Evolutionary conservation across 2,888 invertebrate genomes (phyloP), one percentile per base, ranked within the genome.

Genomic region (Lithophane socia): DNA sequence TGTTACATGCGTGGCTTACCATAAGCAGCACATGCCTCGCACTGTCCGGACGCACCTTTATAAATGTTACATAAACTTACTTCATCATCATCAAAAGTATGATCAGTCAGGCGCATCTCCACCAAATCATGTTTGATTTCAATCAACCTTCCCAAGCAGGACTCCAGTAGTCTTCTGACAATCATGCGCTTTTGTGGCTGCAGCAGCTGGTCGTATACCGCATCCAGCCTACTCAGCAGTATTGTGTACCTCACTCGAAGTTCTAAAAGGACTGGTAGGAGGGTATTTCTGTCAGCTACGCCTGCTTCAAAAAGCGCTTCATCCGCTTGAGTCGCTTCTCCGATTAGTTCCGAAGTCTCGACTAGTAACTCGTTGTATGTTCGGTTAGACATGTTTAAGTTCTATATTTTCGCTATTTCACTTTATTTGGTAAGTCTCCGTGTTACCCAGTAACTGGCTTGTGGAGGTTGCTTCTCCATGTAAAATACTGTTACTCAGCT

Each of bases 131-230:
- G 97, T 92, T 99, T 99, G 12, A 99, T 94, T 93, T 99, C 99
- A 52, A 99, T 95, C 63, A 99, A 96, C 80, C 99, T 97, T 1
- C 99, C 99, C 75, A 99, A 96, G 63, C 98, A 97, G 0, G 98
- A 97, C 90, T 99, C 98, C 4, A 99, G 92, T 3, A 98, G 91
- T 83, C 98, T 97, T 82, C 97, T 97, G 1, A 99, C 97, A n/a
- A 99, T 96, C 69, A 98, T 92, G 52, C 99, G 97, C 93, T 99
- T 99, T 93, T 99, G 99, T 0, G 99, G 99, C 92, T 99, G 99
- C 60, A 99, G 97, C 88, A 99, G 97, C 95, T 99, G 99, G 90
- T 99, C 99, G 89, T 99, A 98, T 80, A 98, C 98, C 75, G 97
- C 96, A 89, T 98, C 98, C 54, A 99, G 92, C 87, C 97, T 97